Base-by-base conservation (phyloP, 2,797 vertebrate genomes). In the Urosaurus nigricauda region DNA sequence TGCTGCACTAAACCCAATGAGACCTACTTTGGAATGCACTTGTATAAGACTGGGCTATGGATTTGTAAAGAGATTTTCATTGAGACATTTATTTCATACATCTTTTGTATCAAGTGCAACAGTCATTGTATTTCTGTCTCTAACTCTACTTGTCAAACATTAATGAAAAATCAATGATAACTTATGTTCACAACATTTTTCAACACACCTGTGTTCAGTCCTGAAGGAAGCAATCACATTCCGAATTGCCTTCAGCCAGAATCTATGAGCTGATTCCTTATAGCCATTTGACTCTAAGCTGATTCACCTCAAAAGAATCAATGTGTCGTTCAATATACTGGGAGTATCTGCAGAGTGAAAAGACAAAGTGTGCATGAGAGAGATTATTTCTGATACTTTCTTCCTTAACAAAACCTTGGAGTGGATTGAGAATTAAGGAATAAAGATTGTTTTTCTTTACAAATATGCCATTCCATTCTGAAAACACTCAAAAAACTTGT, bases 141-240 rank as follows among this genome's bases (percentile, higher is more conserved):
- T 78, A 70, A 83, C 12, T 94, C 91, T 90, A 51, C 19, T 47
- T 91, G 78, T 95, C 92, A 96, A 95, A 91, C 87, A 85, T 87
- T 94, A 95, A 95, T 87, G 80, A 79, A 90, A 94, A 95, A 95
- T 94, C 89, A 92, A 91, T 91, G 85, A 7, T 2, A 37, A 93
- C 63, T 63, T 83, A 40, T 0, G 4, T 90, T 94, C 83, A 79
- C 83, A 92, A 79, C 58, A 71, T 92, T 95, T 94, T 83, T 93
- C 93, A 93, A 97, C 94, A 1, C 93, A 97, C 96, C 97, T 97
- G 94, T 82, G 83, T 92, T 88, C 92, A 89, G 87, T 70, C 87
- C 80, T 0, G 2, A 84, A 90, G 87, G 74, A 79, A 91, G 93
- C 86, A 93, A 81, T 77, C 89, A 79, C 24, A 19, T 60, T 83